Percentiles rank a stretch among this genome's conserved stretches.
These are phyloP conservation scores for Cygnus olor DNA, from an alignment of 2,797 vertebrate species.

Conservation along the genomic window DNA sequence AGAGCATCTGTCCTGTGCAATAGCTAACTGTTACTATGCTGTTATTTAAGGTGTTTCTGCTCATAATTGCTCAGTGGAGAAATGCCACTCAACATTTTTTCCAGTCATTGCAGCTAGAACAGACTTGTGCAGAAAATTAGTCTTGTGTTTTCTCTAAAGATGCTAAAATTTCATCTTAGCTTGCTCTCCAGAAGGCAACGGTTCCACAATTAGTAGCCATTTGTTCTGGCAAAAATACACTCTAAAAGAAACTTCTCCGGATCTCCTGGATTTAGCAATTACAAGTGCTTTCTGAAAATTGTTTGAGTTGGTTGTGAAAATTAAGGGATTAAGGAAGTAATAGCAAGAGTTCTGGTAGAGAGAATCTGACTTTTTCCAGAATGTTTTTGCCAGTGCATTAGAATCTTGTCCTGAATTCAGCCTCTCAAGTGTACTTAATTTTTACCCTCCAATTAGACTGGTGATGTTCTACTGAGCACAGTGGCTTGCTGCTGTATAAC, in stretches of 20 bases:
- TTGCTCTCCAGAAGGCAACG: not conserved
- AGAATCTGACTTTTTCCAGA: not conserved
- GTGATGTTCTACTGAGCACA: not conserved
- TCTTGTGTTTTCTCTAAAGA: not conserved
- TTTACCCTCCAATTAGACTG: not conserved
- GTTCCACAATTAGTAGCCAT: not conserved
- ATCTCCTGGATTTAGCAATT: not conserved
- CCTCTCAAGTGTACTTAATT: not conserved
- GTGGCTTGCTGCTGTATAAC: not conserved
- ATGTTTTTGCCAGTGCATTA: not conserved
- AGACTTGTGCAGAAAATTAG: not conserved
- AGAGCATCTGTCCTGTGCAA: not conserved
- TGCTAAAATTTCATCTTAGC: not conserved
- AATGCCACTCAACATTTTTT: not conserved
- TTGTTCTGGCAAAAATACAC: not conserved
- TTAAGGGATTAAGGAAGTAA: not conserved
- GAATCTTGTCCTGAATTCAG: not conserved
- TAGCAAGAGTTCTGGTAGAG: not conserved
- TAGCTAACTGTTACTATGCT: not conserved
- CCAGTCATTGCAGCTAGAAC: not conserved
- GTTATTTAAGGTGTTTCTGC: not conserved
- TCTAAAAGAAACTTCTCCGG: not conserved
- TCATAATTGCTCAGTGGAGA: not conserved
- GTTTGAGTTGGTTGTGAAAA: not conserved
- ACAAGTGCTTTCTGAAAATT: not conserved